Conservation (phyloP, 2,797 vertebrate species). For the Acanthurus lineatus region DNA sequence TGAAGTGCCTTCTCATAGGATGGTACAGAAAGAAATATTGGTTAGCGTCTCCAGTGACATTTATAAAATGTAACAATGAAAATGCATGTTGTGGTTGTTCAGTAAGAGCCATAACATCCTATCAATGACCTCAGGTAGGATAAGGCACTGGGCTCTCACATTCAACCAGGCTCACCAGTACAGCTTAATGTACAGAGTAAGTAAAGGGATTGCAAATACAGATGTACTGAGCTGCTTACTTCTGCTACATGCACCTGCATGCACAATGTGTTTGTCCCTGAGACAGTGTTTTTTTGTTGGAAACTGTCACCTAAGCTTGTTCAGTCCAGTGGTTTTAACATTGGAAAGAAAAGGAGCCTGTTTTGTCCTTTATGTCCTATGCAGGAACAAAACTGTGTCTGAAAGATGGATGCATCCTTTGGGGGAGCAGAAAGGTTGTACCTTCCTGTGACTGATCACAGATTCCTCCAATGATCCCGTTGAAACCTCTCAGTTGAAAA, state of each 20-base stretch:
- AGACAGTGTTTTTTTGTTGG: constrained; percentile 10
- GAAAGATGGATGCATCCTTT: constrained; percentile 16
- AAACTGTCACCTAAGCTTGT: constrained; percentile 4
- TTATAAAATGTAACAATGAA: constrained; percentile 8
- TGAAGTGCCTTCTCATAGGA: not conserved
- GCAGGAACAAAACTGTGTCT: not conserved
- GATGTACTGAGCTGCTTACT: not conserved
- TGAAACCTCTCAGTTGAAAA: not conserved
- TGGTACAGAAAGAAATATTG: not conserved
- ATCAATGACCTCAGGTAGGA: not conserved
- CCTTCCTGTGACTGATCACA: not conserved
- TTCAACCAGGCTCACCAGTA: not conserved
- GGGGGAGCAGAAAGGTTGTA: not conserved
- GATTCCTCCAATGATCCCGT: not conserved
- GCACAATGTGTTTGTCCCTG: not conserved
- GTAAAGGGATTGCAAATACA: not conserved
- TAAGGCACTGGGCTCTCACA: not conserved
- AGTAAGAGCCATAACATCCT: not conserved
- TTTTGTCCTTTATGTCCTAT: constrained; percentile 1
- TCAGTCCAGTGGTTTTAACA: not conserved
- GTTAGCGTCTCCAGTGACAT: constrained; percentile 13
- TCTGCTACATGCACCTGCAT: not conserved
- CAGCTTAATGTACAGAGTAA: not conserved
- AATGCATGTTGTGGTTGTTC: constrained; percentile 14
- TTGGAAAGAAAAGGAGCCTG: not conserved